Base-by-base conservation (phyloP, 2,797 vertebrate species). In the Ciconia nigra region DNA sequence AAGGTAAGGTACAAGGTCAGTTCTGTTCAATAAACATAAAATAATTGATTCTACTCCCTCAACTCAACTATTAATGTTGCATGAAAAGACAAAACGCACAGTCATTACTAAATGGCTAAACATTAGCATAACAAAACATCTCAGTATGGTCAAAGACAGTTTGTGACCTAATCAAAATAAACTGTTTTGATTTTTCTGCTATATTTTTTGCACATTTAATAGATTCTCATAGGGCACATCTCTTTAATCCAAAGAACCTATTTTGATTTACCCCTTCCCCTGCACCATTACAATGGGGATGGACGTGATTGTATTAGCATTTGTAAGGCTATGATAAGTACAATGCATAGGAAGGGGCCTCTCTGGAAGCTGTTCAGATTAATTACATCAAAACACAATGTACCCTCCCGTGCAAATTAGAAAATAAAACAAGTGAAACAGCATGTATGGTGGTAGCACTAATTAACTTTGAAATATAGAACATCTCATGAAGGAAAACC, bases 381-480 rank as follows among this genome's bases (percentile, higher is more conserved):
- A 65, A 22, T 65, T 88, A 46, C 37, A 74, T 62, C 24, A 91
- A 85, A 91, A 62, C 42, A 69, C 7, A 1, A 35, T 67, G 62
- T 37, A 82, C n/a, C 37, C 41, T 84, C 29, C 39, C 0, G 4
- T 79, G 79, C 25, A 83, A 92, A 65, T 62, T 76, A 76, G 54
- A 95, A 94, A 92, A 92, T 59, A 92, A 86, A 76, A 39, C 35
- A 79, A 85, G 20, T 51, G 67, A 83, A 94, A 76, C 20, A 84
- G 47, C 52, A 82, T 57, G 52, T 83, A 81, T 33, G 39, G 13
- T 70, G 57, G 35, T 61, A 91, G 31, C 13, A 18, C 42, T 92
- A 93, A 92, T 89, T 93, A 93, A 69, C 44, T 90, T 69, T 83
- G 51, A 93, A 95, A 90, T 91, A 87, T 9, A 47, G 24, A 94